These are phyloP conservation scores for Siderastrea siderea DNA, from an alignment of 92 coral and sea anemone genomes.

Conservation along the genomic window DNA sequence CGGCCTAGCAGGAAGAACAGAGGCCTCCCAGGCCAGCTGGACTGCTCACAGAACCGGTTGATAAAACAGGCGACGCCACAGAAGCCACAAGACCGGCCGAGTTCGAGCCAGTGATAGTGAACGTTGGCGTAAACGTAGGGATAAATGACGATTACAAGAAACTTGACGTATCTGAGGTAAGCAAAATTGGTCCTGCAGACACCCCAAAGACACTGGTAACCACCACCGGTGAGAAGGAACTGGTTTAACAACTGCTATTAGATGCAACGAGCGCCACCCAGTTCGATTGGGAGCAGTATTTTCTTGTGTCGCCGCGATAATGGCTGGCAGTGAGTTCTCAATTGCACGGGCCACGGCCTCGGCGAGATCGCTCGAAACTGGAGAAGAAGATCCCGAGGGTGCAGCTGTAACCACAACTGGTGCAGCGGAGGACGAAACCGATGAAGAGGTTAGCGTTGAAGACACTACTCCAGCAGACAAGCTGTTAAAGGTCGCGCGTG, in stretches of 20 bases:
- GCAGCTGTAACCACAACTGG: not conserved
- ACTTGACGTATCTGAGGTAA: not conserved
- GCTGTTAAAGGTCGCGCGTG: not conserved
- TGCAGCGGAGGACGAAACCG: not conserved
- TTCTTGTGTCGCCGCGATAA: not conserved
- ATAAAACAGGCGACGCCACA: not conserved
- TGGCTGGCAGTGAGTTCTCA: not conserved
- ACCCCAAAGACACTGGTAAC: not conserved
- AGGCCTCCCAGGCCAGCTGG: not conserved
- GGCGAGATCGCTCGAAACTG: not conserved
- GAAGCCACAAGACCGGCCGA: not conserved
- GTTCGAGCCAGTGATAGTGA: not conserved
- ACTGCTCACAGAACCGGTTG: not conserved
- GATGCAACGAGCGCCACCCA: no score
- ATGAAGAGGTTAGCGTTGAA: not conserved
- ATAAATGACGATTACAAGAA: not conserved
- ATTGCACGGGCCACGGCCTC: not conserved
- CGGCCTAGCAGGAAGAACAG: not conserved
- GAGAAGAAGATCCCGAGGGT: not conserved
- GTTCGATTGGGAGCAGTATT: no score
- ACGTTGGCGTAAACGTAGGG: not conserved
- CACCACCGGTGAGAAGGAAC: not conserved
- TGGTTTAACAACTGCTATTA: not conserved
- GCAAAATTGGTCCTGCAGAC: not conserved
- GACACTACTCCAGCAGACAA: not conserved